phyloP scores from a whole-genome alignment of 2,888 invertebrate genomes.

The Agrochola macilenta region DNA sequence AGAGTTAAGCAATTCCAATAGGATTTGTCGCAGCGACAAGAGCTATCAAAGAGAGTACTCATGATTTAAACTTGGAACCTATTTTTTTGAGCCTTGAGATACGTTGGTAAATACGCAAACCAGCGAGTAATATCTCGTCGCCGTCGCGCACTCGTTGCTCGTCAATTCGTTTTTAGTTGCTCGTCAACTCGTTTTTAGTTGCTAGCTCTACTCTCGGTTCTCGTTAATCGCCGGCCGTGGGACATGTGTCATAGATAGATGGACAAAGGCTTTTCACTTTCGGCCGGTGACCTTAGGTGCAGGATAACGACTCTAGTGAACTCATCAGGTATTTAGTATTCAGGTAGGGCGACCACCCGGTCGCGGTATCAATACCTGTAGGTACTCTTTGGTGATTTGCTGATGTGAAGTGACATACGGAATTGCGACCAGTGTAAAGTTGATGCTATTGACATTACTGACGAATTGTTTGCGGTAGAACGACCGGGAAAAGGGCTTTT shows the following conservation, averaged over 20 bases:
- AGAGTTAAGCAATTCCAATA: no score
- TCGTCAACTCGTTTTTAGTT: not conserved
- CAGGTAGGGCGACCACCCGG: slow-evolving; percentile 64
- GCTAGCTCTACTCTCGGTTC: not conserved
- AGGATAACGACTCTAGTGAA: slow-evolving; percentile 78
- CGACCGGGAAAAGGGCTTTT: slow-evolving; percentile 44
- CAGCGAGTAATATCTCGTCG: not conserved
- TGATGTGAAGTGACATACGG: slow-evolving; percentile 46
- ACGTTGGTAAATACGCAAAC: not conserved
- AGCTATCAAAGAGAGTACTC: not conserved
- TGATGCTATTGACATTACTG: slow-evolving; percentile 49
- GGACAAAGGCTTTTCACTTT: slow-evolving; percentile 78
- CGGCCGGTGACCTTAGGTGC: slow-evolving; percentile 78
- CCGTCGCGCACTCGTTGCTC: not conserved
- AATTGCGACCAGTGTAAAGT: slow-evolving; percentile 48
- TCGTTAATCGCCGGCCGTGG: not conserved
- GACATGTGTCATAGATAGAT: not conserved
- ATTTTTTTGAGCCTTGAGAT: no score
- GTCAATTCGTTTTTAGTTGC: not conserved
- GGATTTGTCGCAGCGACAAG: not conserved
- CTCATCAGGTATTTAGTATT: slow-evolving; percentile 74
- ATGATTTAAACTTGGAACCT: no score
- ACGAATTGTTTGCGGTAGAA: slow-evolving; percentile 53
- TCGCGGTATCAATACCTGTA: slow-evolving; percentile 46
- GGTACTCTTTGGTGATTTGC: slow-evolving; percentile 34